Evolutionary conservation across 2,797 vertebrate genomes (phyloP), one percentile per base, ranked within the genome.

Genomic region (Megaceryle alcyon): DNA sequence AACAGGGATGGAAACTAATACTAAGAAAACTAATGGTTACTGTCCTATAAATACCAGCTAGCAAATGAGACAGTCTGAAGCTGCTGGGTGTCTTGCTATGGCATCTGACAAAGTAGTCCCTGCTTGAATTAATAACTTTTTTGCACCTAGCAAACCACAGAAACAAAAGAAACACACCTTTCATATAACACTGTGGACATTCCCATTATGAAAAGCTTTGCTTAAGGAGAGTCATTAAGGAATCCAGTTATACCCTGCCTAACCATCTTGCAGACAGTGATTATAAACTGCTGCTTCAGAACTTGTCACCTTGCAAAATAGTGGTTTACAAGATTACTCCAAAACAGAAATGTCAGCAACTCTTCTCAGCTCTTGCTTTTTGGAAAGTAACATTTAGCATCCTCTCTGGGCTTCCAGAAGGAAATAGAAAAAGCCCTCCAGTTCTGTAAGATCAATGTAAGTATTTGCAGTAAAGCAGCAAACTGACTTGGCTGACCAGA

Each of bases 71-170:
- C 21, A 41, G 77, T 28, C 28, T 82, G 61, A 91, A 86, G 33
- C 41, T 94, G n/a, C 18, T 75, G 28, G 8, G 14, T 65, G 41
- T 56, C 56, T 51, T 91, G 68, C 64, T 73, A 13, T 11, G 29
- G 21, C 76, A 85, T 18, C 48, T 78, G 43, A 75, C 37, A 71
- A 72, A 75, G 57, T 2, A 90, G 70, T 16, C 15, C 23, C 46
- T 66, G 49, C 41, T 59, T 63, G 54, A 95, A 93, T 83, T 12
- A 68, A 3, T 44, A 59, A 56, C 19, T 78, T 70, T 17, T 82
- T 81, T 69, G 82, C 83, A 87, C 53, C 44, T 44, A 64, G 33
- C 25, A 90, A 93, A 64, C 51, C 68, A 85, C 31, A 64, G 15
- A 71, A 63, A 61, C 33, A 57, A 48, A 91, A 53, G n/a, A 64